Base-by-base conservation (phyloP, 2,113 vertebrate species). In the Todiramphus saurophagus region DNA sequence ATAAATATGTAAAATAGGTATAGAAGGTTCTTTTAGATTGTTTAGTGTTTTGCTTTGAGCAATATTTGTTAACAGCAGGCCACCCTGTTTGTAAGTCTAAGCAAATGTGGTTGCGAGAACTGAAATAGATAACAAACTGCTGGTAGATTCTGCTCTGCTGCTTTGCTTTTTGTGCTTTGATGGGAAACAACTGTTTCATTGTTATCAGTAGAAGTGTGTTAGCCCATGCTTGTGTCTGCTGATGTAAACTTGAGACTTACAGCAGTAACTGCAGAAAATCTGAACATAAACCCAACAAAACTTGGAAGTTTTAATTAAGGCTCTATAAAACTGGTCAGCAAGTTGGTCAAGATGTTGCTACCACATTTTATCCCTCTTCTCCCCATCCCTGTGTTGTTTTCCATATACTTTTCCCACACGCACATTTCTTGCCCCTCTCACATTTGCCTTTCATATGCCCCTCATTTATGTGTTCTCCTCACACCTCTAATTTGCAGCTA, bases 41-140 rank as follows among this genome's bases (percentile, higher is more conserved):
- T 73, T 93, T 48, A 62, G 39, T 85, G 84, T 79, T 96, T 94
- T 85, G 84, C 95, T 85, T 69, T 2, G 4, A 81, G 95, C 91
- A 51, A 7, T 94, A 85, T 93, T 94, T 97, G 93, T 89, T 96
- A 95, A 91, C 91, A 96, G 94, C 95, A 96, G 94, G 95, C 84
- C 28, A 58, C 62, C 23, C 51, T 94, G 53, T 85, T 96, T 84
- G 66, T n/a, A 56, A 1, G 74, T 74, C 62, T 91, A 94, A 68
- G 37, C 2, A 3, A 87, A 89, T 3, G 4, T 44, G 48, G 73
- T 87, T 93, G 69, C 1, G 4, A 96, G 74, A 81, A 41, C 58
- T 85, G 80, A 68, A 82, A 89, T 7, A 94, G 94, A 91, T 82
- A 94, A 94, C 44, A 89, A 95, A 87, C 63, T 82, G 77, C 74